phyloP scores from a whole-genome alignment of 2,113 vertebrate species.

The Addax nasomaculatus region DNA sequence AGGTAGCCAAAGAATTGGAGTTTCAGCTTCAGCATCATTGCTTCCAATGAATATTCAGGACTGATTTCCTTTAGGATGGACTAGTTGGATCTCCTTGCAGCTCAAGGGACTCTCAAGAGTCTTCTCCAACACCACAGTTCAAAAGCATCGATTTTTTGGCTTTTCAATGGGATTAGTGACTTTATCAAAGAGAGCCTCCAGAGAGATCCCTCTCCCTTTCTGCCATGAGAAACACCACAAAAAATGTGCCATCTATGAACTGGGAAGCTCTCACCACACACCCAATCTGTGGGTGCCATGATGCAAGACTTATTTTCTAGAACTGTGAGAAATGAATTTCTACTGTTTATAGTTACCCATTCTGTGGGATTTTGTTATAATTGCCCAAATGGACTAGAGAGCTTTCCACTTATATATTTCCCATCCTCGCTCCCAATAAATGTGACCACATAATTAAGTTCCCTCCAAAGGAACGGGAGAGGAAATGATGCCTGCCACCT shows the following conservation, averaged over 20 bases:
- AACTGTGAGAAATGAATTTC: background rate
- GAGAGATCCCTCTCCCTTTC: background rate
- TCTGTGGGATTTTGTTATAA: background rate
- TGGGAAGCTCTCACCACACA: background rate
- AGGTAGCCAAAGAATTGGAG: background rate
- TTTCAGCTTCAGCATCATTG: background rate
- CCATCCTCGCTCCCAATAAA: background rate
- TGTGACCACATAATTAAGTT: background rate
- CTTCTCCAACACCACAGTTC: background rate
- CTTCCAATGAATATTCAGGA: background rate
- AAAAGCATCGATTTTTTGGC: background rate
- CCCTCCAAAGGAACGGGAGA: background rate
- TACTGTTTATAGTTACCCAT: background rate
- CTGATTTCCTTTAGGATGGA: background rate
- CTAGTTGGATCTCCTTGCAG: background rate
- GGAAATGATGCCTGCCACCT: background rate
- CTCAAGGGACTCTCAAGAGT: background rate
- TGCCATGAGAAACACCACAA: background rate
- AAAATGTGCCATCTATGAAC: background rate
- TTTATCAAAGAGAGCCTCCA: background rate
- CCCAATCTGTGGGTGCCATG: background rate
- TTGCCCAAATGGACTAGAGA: background rate
- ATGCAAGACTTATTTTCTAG: background rate
- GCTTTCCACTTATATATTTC: background rate
- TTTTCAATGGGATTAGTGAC: background rate